Base-by-base conservation (phyloP, 2,797 vertebrate species). In the Phalanger gymnotis region DNA sequence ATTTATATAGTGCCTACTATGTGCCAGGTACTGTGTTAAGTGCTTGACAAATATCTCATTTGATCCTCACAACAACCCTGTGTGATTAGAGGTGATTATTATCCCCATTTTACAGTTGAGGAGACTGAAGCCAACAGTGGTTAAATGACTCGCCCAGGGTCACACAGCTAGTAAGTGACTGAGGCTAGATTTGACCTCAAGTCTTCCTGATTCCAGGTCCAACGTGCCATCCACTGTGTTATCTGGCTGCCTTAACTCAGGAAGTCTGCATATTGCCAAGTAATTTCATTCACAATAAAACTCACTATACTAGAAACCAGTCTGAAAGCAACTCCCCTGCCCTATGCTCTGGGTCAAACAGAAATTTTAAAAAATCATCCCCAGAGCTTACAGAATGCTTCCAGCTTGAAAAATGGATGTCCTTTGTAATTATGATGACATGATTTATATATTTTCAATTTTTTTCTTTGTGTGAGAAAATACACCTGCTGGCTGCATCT, bases 371-470 rank as follows among this genome's bases (percentile, higher is more conserved):
- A 5, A 40, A 73, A 47, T 10, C n/a, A 47, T 19, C n/a, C 19
- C 19, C 19, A 25, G 66, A n/a, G 5, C n/a, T 66, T n/a, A 66
- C 14, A 66, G 34, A 34, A 66, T 40, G 66, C n/a, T 57, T 7
- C 19, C 58, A 89, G 31, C 40, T 87, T 87, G 28, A 0, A 2
- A 12, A 12, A 53, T 10, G 34, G 47, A 58, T 53, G 55, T 13
- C 14, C 56, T 81, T 93, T 92, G 51, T 89, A 90, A 66, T 6
- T 47, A 53, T 53, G 40, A 90, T 54, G 90, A 19, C 66, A 52
- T 27, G n/a, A 90, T 81, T 56, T 27, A 54, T 47, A 61, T 57
- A 47, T 95, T 95, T 91, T 51, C 61, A 95, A 58, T 90, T 94
- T 90, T 52, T 58, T 11, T 54, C 51, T 11, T 34, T 81, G 30